Evolutionary conservation across 2,888 invertebrate species (phyloP), one percentile per base, ranked within the genome.

Genomic region (Chymomyza amoena): DNA sequence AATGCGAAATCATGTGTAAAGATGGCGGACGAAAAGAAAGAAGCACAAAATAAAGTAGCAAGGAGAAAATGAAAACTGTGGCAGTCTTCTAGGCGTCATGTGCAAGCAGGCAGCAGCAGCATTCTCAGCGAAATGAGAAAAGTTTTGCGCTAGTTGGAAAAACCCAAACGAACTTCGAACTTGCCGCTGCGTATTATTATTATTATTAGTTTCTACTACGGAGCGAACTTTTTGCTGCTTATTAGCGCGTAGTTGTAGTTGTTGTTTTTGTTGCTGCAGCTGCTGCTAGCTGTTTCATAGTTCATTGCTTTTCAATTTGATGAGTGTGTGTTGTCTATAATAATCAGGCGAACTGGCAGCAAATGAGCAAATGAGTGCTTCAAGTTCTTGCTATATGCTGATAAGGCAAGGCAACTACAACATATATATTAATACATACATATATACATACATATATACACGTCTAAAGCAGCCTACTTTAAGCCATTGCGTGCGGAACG

Each of bases 241-340:
- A 25, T 45, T 20, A 18, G 39, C 18, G 56, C 66, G 66, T 56
- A 51, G 45, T 45, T 52, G 62, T 28, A 45, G 39, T 59, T 66
- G 62, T 61, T 66, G 71, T 59, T 66, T 60, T 61, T 66, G 71
- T 68, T 79, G 72, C 74, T 78, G 72, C 77, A 18, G 36, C 51
- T 66, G 72, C 54, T 45, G 61, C 25, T 6, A 18, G 69, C 73
- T 81, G 72, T 90, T 90, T 89, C 87, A 90, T 89, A 90, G 89
- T 90, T 90, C 90, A 91, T 91, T 90, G 90, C 88, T 89, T 90
- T 88, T 88, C 88, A 88, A 90, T 90, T 90, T 90, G 90, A 90
- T 91, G 87, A 89, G 90, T 87, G 13, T 57, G 52, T 54, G 83
- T 76, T 87, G 89, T 89, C 86, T 89, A 81, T 89, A 90, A 90